Percentiles rank a stretch among this genome's conserved stretches.
These are phyloP conservation scores for Halcyon malimbica DNA, from an alignment of 2,113 vertebrate species.

Conservation along the genomic window DNA sequence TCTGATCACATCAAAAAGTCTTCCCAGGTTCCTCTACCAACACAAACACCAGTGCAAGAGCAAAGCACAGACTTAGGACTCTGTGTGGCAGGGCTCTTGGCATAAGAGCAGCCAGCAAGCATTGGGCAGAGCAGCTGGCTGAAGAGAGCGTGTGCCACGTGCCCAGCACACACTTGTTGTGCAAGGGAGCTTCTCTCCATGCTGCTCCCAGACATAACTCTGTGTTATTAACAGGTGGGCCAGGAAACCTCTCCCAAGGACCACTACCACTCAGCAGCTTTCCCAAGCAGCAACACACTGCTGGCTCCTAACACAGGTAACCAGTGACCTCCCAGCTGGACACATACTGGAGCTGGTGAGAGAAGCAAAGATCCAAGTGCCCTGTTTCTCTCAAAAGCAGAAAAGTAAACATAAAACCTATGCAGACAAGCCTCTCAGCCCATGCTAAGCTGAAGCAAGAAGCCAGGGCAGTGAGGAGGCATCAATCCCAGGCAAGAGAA, in stretches of 20 bases:
- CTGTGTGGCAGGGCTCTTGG: neutral
- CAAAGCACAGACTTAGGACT: neutral
- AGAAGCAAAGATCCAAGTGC: neutral
- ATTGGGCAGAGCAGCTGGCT: fast-evolving
- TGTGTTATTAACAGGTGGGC: neutral
- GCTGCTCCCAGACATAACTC: neutral
- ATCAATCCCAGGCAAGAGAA: neutral
- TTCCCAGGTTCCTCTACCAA: neutral
- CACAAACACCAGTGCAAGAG: neutral
- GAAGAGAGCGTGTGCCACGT: neutral
- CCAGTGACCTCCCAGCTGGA: fast-evolving
- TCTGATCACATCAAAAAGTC: neutral
- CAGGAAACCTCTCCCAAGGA: neutral
- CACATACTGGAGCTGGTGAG: neutral
- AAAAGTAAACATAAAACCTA: fast-evolving
- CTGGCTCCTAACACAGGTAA: neutral
- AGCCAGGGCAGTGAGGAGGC: neutral
- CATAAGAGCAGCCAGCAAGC: fast-evolving
- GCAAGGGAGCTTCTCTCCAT: neutral
- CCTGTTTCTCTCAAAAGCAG: neutral
- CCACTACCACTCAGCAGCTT: neutral
- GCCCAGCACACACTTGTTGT: fast-evolving
- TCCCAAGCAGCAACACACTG: fast-evolving
- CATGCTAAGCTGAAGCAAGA: neutral
- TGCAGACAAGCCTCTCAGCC: neutral